A percentile compares a stretch with the other conserved stretches of the same genome.
These are phyloP conservation scores for Tachina grossa DNA, from an alignment of 2,888 invertebrate species.

Conservation along the genomic window DNA sequence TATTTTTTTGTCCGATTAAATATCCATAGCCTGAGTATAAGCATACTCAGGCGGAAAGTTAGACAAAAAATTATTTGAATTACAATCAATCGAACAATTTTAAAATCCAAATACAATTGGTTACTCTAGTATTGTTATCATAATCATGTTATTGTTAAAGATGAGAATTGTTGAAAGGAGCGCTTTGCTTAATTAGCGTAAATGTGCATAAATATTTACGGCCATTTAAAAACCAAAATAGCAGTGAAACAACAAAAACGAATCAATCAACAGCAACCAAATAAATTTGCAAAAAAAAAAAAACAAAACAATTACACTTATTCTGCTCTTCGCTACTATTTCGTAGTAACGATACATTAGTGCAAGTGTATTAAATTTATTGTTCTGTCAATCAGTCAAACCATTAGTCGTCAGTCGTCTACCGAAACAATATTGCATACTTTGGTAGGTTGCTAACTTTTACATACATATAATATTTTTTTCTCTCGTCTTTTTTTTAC, in stretches of 20 bases:
- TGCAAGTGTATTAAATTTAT: slow-evolving; percentile 39
- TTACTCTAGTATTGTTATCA: not conserved
- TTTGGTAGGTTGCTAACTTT: too few species aligned
- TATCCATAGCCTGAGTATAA: too few species aligned
- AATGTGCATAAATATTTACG: slow-evolving; percentile 54
- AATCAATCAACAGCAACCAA: slow-evolving; percentile 52
- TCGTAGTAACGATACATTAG: slow-evolving; percentile 9
- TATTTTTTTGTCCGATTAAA: too few species aligned
- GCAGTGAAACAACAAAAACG: slow-evolving; percentile 22
- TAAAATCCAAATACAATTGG: too few species aligned
- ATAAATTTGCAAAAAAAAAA: slow-evolving; percentile 54
- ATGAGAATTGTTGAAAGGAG: slow-evolving; percentile 34
- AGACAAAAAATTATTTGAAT: too few species aligned
- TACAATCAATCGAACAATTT: too few species aligned
- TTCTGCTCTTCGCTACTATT: not conserved
- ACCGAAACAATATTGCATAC: slow-evolving; percentile 30
- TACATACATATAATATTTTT: slow-evolving; percentile 16
- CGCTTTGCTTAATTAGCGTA: slow-evolving; percentile 54
- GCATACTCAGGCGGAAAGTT: too few species aligned
- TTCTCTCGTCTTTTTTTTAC: slow-evolving; percentile 23
- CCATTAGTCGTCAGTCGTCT: slow-evolving; percentile 29
- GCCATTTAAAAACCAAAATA: slow-evolving; percentile 26
- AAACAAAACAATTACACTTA: slow-evolving; percentile 53
- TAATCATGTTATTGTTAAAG: slow-evolving; percentile 14
- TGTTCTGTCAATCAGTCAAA: slow-evolving; percentile 41